phyloP scores from a whole-genome alignment of 2,113 vertebrate species.

The Plectropomus leopardus region DNA sequence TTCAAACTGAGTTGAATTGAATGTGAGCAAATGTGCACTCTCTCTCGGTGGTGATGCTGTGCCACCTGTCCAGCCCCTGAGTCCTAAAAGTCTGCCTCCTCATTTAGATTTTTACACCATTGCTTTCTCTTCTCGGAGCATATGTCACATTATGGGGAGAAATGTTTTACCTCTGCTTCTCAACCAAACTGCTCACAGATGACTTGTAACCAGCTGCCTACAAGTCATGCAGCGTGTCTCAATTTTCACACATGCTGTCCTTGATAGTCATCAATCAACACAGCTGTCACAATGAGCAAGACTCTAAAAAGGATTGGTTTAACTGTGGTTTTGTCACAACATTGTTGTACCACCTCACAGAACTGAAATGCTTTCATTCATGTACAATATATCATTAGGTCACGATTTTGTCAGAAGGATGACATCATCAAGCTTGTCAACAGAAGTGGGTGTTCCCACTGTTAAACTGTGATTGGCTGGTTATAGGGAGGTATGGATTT shows the following conservation, averaged over 20 bases:
- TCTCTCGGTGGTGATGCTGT: constrained; percentile 3
- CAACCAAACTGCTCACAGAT: not conserved
- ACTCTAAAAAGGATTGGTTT: too few relatives aligned
- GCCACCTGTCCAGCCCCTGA: constrained; percentile 36
- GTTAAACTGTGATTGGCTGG: too few relatives aligned
- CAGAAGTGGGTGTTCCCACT: too few relatives aligned
- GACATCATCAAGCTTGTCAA: too few relatives aligned
- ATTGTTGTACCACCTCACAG: too few relatives aligned
- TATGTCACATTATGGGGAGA: constrained; percentile 6
- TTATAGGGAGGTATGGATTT: too few relatives aligned
- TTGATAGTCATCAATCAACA: too few relatives aligned
- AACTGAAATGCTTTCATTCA: too few relatives aligned
- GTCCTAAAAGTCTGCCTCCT: not conserved
- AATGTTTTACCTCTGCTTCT: constrained; percentile 1
- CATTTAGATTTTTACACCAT: not conserved
- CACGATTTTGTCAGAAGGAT: too few relatives aligned
- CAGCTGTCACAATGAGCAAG: too few relatives aligned
- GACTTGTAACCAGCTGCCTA: not conserved
- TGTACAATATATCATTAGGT: too few relatives aligned
- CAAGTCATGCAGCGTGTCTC: not conserved
- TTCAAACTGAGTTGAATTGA: constrained; percentile 75
- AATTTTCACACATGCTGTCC: not conserved
- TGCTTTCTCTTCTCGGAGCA: not conserved
- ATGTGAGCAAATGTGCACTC: constrained; percentile 67
- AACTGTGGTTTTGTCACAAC: too few relatives aligned